Percentiles rank a stretch among this genome's conserved stretches.
phyloP scores from a whole-genome alignment of 2,888 invertebrate species.

The Cordilura impudica region DNA sequence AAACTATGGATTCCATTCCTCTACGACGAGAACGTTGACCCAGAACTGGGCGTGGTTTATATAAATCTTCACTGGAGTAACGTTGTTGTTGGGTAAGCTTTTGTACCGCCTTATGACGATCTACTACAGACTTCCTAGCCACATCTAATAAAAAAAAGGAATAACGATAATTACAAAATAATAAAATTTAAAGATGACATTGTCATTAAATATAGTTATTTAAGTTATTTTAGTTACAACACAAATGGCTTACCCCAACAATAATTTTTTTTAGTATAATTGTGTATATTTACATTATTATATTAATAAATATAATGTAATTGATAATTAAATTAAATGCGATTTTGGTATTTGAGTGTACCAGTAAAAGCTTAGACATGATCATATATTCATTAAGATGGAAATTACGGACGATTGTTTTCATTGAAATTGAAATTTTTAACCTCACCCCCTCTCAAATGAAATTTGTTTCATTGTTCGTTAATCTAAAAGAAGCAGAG shows the following conservation, averaged over 20 bases:
- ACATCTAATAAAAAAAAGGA: constrained; percentile 37
- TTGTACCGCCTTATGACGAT: constrained; percentile 43
- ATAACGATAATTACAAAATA: no score
- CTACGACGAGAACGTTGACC: constrained; percentile 80
- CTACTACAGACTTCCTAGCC: constrained; percentile 28
- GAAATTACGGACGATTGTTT: constrained; percentile 25
- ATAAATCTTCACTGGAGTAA: constrained; percentile 85
- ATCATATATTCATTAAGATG: constrained; percentile 13
- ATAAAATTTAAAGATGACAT: no score
- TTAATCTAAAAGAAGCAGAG: constrained; percentile 54
- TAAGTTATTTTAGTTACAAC: background rate
- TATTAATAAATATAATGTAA: background rate
- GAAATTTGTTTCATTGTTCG: constrained; percentile 47
- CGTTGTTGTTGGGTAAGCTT: constrained; percentile 78
- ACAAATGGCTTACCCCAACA: constrained; percentile 49
- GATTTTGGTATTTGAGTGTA: background rate
- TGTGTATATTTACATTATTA: background rate
- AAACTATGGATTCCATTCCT: constrained; percentile 66
- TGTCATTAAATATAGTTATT: no score
- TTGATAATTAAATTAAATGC: background rate
- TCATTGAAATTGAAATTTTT: constrained; percentile 53
- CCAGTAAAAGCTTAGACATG: constrained; percentile 35
- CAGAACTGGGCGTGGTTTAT: constrained; percentile 83
- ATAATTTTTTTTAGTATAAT: background rate
- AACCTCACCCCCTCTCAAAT: no score